Percentiles rank a stretch among this genome's conserved stretches.
These are phyloP conservation scores for Mormyrus iriodes DNA, from an alignment of 2,113 vertebrate species.

Conservation along the genomic window DNA sequence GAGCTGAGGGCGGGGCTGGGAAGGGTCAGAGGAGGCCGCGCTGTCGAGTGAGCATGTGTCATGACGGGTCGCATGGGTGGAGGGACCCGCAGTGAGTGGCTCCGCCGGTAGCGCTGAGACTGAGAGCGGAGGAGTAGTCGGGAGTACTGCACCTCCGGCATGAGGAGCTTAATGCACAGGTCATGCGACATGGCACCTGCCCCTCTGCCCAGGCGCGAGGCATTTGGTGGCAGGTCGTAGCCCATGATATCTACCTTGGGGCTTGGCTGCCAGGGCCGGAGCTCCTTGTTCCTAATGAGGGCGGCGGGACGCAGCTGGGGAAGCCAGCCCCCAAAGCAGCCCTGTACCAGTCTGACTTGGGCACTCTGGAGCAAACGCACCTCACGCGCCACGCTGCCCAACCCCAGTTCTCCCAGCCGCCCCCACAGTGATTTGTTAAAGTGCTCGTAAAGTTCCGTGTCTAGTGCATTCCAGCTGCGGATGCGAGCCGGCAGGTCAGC, in stretches of 20 bases:
- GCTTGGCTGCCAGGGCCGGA: conserved; percentile 78
- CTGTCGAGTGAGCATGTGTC: neutral
- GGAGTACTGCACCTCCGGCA: conserved; percentile 75
- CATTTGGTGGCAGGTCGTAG: conserved; percentile 69
- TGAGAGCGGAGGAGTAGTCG: conserved; percentile 64
- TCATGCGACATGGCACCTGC: conserved; percentile 46
- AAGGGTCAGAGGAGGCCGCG: neutral
- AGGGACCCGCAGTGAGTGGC: conserved; percentile 18
- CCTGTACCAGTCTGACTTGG: conserved; percentile 59
- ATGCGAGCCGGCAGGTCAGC: conserved; percentile 51
- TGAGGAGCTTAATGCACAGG: conserved; percentile 72
- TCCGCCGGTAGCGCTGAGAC: conserved; percentile 50
- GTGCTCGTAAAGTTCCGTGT: conserved; percentile 67
- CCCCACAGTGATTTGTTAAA: conserved; percentile 77
- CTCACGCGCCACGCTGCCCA: conserved; percentile 64
- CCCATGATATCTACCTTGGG: conserved; percentile 74
- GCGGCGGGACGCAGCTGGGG: conserved; percentile 57
- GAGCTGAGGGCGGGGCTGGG: neutral
- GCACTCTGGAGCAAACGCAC: conserved; percentile 60
- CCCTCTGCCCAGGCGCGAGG: conserved; percentile 30
- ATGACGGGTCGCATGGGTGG: neutral
- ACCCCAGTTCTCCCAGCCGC: conserved; percentile 58
- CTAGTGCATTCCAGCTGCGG: conserved; percentile 72
- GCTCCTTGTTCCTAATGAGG: conserved; percentile 74
- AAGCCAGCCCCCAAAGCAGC: conserved; percentile 61